A percentile compares a stretch with the other conserved stretches of the same genome.
These are phyloP conservation scores for Cryptotermes secundus DNA, from an alignment of 1,140 invertebrate species.

Conservation along the genomic window DNA sequence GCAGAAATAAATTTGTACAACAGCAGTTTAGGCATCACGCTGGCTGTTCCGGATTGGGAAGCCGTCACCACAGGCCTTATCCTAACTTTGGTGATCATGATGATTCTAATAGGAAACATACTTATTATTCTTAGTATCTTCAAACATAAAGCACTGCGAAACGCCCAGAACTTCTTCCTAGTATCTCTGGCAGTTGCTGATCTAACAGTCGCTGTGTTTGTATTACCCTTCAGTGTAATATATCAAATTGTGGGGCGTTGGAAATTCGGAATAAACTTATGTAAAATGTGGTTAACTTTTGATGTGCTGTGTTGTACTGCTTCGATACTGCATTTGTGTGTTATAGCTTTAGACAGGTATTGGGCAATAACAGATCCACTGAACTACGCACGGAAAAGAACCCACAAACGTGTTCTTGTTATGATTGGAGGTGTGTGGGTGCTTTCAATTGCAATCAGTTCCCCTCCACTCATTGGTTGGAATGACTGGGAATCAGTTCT, in stretches of 20 bases:
- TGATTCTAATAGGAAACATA: slow-evolving; percentile 90
- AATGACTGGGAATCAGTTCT: slow-evolving; percentile 93
- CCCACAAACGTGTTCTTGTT: slow-evolving; percentile 83
- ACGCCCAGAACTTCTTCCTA: slow-evolving; percentile 98
- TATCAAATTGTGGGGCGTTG: slow-evolving; percentile 86
- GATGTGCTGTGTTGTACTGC: slow-evolving; percentile 97
- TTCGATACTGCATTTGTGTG: slow-evolving; percentile 94
- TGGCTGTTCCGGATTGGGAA: slow-evolving; percentile 79
- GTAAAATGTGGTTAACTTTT: slow-evolving; percentile 95
- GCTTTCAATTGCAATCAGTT: slow-evolving; percentile 87
- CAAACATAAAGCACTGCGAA: slow-evolving; percentile 92
- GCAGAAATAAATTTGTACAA: slow-evolving; percentile 41
- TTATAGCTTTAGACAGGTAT: slow-evolving; percentile 92
- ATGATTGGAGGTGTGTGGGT: slow-evolving; percentile 93
- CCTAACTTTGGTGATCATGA: slow-evolving; percentile 79
- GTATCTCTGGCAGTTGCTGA: slow-evolving; percentile 97
- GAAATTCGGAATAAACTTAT: slow-evolving; percentile 88
- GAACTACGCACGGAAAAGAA: slow-evolving; percentile 94
- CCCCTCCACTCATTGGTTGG: slow-evolving; percentile 95
- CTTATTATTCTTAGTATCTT: slow-evolving; percentile 95
- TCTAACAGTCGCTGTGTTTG: slow-evolving; percentile 90
- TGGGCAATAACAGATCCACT: slow-evolving; percentile 98
- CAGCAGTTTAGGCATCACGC: slow-evolving; percentile 60
- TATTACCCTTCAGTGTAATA: slow-evolving; percentile 94
- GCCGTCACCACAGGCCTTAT: slow-evolving; percentile 71